These are phyloP conservation scores for Pegoplata infirma DNA, from an alignment of 2,888 invertebrate species.

Conservation along the genomic window DNA sequence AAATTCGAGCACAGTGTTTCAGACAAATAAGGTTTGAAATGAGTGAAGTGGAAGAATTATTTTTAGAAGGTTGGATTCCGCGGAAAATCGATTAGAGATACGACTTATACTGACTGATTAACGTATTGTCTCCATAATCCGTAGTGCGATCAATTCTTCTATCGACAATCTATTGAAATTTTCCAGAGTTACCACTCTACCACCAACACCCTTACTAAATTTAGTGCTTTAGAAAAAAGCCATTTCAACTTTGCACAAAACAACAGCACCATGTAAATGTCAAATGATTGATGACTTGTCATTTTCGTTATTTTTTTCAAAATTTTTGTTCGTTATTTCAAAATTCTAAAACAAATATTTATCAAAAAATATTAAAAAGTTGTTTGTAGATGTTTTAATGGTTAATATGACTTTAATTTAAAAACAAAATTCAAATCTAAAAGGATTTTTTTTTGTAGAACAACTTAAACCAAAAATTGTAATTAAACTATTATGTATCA, in stretches of 20 bases:
- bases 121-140: no score
- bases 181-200: constrained; percentile 1
- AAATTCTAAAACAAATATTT: constrained; percentile 23
- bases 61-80: no score
- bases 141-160: no score
- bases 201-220: no score
- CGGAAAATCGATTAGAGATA: no score
- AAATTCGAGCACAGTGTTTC: no score
- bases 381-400: neutral
- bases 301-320: constrained; percentile 15
- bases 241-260: constrained; percentile 2
- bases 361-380: neutral
- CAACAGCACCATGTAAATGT: constrained; percentile 25
- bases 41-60: no score
- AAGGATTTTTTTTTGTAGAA: constrained; percentile 31
- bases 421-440: constrained; percentile 4
- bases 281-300: constrained; percentile 61
- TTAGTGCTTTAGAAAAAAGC: no score
- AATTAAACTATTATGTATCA: constrained; percentile 20
- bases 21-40: no score
- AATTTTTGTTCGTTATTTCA: neutral
- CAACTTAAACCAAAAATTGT: neutral
- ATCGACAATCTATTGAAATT: neutral
- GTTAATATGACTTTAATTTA: constrained; percentile 22
- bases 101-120: no score